Conservation (phyloP, 2,113 vertebrate genomes). For the human (Homo sapiens) region GRCh38 chr14:75795001-75795500, state of each 20-base stretch:
- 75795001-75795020: too few relatives aligned
- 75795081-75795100: background rate
- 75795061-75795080: background rate
- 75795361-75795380: too few relatives aligned
- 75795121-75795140: background rate
- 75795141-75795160: background rate
- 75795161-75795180: background rate
- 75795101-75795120: too few relatives aligned
- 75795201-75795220: background rate
- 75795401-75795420: too few relatives aligned
- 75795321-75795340: slow-evolving; percentile 38
- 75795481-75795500: too few relatives aligned
- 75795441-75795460: too few relatives aligned
- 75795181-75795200: background rate
- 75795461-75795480: too few relatives aligned
- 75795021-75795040: too few relatives aligned
- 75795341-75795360: background rate
- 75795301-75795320: background rate
- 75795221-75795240: background rate
- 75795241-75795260: background rate
- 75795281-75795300: background rate
- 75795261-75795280: background rate
- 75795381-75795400: too few relatives aligned
- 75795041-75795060: background rate
- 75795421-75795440: too few relatives aligned